Evolutionary conservation across 2,888 invertebrate species (phyloP).

Genomic region (Melanargia galathea): DNA sequence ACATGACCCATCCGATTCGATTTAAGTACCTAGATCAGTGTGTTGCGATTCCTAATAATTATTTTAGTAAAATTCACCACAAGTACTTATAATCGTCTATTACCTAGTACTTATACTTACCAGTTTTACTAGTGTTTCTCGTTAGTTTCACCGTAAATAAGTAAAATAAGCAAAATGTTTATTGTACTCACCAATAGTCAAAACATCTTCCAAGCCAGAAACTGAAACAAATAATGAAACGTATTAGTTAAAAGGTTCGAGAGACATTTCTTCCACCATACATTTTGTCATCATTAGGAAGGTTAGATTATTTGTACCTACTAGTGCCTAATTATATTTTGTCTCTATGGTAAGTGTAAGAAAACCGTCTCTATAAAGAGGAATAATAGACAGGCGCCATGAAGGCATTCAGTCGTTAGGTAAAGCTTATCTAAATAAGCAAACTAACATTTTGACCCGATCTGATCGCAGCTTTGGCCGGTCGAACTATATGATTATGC

Average conservation of each 20-base stretch:
- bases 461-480: slow-evolving; percentile 19
- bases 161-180: background rate
- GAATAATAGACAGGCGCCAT: background rate
- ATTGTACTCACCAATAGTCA: slow-evolving; percentile 60
- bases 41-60: too few relatives aligned
- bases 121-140: too few relatives aligned
- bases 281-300: too few relatives aligned
- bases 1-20: too few relatives aligned
- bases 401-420: background rate
- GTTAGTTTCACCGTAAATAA: background rate
- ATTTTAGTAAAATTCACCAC: too few relatives aligned
- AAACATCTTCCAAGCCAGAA: slow-evolving; percentile 52
- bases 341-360: too few relatives aligned
- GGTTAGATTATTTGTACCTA: too few relatives aligned
- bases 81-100: too few relatives aligned
- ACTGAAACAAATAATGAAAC: slow-evolving; percentile 55
- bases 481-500: slow-evolving; percentile 8
- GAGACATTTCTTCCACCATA: background rate
- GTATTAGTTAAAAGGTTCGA: slow-evolving; percentile 10
- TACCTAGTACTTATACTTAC: too few relatives aligned
- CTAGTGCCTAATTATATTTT: too few relatives aligned
- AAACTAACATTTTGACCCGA: slow-evolving; percentile 22
- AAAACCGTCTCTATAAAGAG: background rate
- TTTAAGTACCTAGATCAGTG: too few relatives aligned
- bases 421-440: slow-evolving; percentile 14